phyloP scores from a whole-genome alignment of 2,888 invertebrate species.

The Melikaiella ostensackeni region DNA sequence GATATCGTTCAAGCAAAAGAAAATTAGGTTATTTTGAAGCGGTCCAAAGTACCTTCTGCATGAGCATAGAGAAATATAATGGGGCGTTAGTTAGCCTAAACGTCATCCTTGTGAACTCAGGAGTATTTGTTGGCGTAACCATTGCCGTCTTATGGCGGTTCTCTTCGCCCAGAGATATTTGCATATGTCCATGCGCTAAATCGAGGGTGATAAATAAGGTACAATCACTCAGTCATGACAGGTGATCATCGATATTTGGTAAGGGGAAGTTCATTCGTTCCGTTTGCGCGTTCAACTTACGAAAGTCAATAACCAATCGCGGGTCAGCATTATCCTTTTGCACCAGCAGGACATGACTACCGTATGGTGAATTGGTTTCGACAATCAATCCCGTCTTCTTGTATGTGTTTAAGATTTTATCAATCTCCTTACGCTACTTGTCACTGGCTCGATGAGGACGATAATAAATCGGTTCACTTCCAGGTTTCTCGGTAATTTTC shows the following conservation, averaged over 20 bases:
- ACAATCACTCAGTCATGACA: neutral
- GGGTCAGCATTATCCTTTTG: no score
- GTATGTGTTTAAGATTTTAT: conserved; percentile 45
- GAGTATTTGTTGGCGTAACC: neutral
- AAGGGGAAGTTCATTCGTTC: no score
- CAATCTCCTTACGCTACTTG: conserved; percentile 40
- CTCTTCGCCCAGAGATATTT: neutral
- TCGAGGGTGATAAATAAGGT: neutral
- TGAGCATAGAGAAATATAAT: conserved; percentile 17
- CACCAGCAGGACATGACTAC: conserved; percentile 50
- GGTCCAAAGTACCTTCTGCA: conserved; percentile 10
- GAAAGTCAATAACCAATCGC: no score
- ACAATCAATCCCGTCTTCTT: conserved; percentile 40
- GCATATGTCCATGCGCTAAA: neutral
- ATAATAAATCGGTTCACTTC: conserved; percentile 40
- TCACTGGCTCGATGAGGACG: conserved; percentile 44
- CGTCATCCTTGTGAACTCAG: conserved; percentile 38
- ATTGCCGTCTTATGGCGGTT: neutral
- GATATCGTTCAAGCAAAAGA: conserved; percentile 65
- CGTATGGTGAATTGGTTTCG: conserved; percentile 48
- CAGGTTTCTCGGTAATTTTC: conserved; percentile 43
- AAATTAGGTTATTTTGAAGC: conserved; percentile 49
- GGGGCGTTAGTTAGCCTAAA: conserved; percentile 53
- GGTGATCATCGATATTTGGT: neutral
- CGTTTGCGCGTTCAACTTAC: no score